A percentile compares a stretch with the other conserved stretches of the same genome.
phyloP scores from a whole-genome alignment of 2,797 vertebrate species.

The Tauraco hartlaubi region DNA sequence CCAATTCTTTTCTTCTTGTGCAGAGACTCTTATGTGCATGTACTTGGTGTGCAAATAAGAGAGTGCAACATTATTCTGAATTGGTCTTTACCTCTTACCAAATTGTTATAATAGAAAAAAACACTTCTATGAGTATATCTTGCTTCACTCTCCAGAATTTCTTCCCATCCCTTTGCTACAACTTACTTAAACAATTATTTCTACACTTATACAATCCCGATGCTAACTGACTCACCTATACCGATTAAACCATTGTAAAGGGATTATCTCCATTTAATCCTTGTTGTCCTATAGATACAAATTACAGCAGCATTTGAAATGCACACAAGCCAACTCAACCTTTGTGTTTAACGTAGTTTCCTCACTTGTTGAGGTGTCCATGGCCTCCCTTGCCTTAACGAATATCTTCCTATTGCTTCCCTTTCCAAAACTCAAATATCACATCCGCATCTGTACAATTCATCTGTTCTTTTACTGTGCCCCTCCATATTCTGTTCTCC shows the following conservation, averaged over 20 bases:
- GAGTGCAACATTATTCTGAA: neutral
- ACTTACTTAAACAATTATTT: conserved; percentile 59
- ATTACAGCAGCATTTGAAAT: conserved; percentile 35
- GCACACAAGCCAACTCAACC: neutral
- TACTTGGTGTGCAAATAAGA: neutral
- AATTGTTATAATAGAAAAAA: neutral
- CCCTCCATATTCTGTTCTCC: neutral
- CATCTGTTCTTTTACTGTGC: neutral
- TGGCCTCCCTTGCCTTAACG: neutral
- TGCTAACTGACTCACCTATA: conserved; percentile 49
- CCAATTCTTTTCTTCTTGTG: neutral
- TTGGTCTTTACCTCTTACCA: neutral
- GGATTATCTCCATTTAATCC: conserved; percentile 54
- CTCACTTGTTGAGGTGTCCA: neutral
- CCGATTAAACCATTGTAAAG: conserved; percentile 29
- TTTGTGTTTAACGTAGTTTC: neutral
- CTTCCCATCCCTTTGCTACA: neutral
- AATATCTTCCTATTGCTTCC: neutral
- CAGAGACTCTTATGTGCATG: neutral
- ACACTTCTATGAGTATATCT: neutral
- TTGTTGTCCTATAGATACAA: conserved; percentile 27
- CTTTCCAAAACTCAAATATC: neutral
- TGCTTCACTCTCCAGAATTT: neutral
- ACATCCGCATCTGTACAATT: fast-evolving
- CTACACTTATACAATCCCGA: conserved; percentile 1